Conservation (phyloP, 2,113 vertebrate species). For the Galbula dea region DNA sequence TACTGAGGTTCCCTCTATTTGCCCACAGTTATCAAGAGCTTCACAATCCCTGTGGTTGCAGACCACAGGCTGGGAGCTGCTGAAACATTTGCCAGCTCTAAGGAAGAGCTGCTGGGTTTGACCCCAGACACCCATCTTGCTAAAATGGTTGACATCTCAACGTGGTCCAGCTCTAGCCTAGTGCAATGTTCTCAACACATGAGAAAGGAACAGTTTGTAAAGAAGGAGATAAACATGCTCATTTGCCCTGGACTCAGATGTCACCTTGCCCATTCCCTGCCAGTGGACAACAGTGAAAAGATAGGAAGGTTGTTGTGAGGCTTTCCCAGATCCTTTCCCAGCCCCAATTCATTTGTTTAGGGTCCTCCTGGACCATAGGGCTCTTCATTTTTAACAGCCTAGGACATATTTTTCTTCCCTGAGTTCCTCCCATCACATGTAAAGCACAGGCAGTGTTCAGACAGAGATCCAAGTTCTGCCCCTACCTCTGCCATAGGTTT, state of each 20-base stretch:
- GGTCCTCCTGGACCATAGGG: background rate
- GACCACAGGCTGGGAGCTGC: background rate
- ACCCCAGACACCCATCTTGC: background rate
- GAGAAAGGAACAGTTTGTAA: background rate
- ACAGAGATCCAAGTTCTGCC: background rate
- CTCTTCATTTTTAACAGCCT: background rate
- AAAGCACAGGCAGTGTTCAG: background rate
- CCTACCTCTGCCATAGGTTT: background rate
- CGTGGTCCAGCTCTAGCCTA: background rate
- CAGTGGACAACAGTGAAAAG: rapidly evolving
- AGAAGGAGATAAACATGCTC: background rate
- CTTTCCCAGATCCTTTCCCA: background rate
- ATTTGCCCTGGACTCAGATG: background rate
- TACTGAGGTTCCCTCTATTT: background rate
- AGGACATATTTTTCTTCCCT: rapidly evolving
- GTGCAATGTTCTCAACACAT: background rate
- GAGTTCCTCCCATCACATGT: background rate
- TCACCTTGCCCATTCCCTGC: background rate
- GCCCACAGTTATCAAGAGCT: background rate
- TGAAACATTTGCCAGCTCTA: background rate
- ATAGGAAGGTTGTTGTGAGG: background rate
- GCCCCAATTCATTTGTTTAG: background rate
- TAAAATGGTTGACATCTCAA: background rate
- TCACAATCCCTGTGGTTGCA: background rate
- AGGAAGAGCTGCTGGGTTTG: background rate